Evolutionary conservation across 2,113 vertebrate species (phyloP), one percentile per base, ranked within the genome.

Genomic region (Geothlypis trichas): DNA sequence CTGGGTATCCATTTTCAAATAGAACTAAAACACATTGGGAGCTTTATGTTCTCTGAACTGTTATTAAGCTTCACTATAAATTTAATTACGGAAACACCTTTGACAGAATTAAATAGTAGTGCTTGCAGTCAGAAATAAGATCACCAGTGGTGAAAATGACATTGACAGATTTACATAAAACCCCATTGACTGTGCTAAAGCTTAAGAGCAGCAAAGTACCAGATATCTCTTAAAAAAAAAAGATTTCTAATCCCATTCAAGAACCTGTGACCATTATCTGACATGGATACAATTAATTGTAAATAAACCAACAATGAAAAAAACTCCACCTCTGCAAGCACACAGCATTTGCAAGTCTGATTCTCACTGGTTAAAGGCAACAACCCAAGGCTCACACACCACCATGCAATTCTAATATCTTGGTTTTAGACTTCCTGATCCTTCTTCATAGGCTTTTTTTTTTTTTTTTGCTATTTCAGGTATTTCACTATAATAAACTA

Each of bases 401-500:
- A 65, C 33, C 26, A 83, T 9, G 10, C 28, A 84, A 31, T 42
- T 91, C 66, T 80, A 77, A 49, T 85, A 74, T 49, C 52, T 89
- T 87, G 62, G 33, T 39, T 96, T 94, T 87, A 84, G 89, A 63
- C 24, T 77, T 55, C 15, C 59, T 44, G 62, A 93, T 84, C 90
- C 58, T 82, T 28, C 61, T 75, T 93, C 67, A 90, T 24, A 86
- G 26, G 66, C 1, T 33, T 69, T 33, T 41, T 42, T 80, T 33
- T 37, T 39, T 23, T 69, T 86, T 84, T 46, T 67, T 55, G 77
- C 61, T 96, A 92, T 96, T 94, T 93, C 94, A 95, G 85, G 94
- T 92, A 97, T 97, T 95, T 92, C 79, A 78, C 52, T 87, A 78
- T 47, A 96, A 96, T 96, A 93, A 95, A 96, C 73, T 87, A 80